A percentile compares a stretch with the other conserved stretches of the same genome.
Evolutionary conservation across 1,140 invertebrate species (phyloP).

Genomic region (Cydia pomonella): DNA sequence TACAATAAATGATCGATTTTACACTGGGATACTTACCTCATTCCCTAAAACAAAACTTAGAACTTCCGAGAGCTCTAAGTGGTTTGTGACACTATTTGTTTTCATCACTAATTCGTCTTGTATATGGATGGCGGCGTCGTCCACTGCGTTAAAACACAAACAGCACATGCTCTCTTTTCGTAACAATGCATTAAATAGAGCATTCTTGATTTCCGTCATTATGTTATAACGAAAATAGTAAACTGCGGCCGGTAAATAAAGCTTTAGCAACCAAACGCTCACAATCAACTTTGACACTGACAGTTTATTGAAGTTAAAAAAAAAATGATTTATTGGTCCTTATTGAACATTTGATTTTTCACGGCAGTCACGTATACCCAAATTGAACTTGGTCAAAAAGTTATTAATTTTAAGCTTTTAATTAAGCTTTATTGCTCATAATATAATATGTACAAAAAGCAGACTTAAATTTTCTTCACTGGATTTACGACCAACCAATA

Average conservation of each 20-base stretch:
- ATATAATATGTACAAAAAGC: too few species aligned
- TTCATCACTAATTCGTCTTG: constrained; percentile 11
- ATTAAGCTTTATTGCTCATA: too few species aligned
- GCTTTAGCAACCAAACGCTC: neutral
- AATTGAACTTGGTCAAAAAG: too few species aligned
- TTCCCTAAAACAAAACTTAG: neutral
- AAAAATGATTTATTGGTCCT: too few species aligned
- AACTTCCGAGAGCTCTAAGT: neutral
- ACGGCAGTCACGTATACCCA: too few species aligned
- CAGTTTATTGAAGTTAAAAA: too few species aligned
- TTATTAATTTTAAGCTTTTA: too few species aligned
- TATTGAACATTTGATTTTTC: too few species aligned
- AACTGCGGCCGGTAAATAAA: neutral
- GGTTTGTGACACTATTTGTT: neutral
- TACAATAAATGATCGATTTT: neutral
- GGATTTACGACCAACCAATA: too few species aligned
- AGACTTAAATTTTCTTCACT: too few species aligned
- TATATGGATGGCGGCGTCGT: neutral
- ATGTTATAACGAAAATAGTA: neutral
- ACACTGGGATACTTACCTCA: neutral
- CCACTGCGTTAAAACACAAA: constrained; percentile 8
- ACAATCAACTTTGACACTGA: neutral
- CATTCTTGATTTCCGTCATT: neutral
- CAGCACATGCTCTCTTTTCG: constrained; percentile 18
- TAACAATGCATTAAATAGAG: neutral